Evolutionary conservation across 2,888 invertebrate genomes (phyloP).

Genomic region (Antheraea assamensis): DNA sequence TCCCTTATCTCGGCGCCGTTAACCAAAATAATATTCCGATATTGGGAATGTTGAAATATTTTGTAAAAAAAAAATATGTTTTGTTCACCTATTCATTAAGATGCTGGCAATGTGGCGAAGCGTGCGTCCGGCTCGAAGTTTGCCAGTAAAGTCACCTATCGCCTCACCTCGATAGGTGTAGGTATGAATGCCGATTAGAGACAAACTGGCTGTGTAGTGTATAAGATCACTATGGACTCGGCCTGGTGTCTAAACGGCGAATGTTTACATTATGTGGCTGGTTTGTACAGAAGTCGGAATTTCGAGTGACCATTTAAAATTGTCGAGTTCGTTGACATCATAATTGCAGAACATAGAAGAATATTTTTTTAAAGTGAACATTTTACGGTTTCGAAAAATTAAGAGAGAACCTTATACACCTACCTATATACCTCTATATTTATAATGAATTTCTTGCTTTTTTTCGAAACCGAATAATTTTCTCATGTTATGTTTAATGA

Average conservation of each 20-base stretch:
- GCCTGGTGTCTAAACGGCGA: conserved; percentile 59
- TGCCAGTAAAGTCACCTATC: conserved; percentile 63
- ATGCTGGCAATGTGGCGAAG: conserved; percentile 44
- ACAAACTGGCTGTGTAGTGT: conserved; percentile 40
- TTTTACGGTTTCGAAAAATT: not conserved
- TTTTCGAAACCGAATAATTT: not conserved
- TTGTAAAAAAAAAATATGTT: conserved; percentile 8
- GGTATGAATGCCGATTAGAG: conserved; percentile 27
- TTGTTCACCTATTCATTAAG: conserved; percentile 48
- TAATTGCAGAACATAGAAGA: conserved; percentile 3
- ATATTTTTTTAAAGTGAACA: not conserved
- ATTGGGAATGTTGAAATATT: conserved; percentile 27
- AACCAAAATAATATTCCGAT: conserved; percentile 16
- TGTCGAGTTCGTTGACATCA: conserved; percentile 26
- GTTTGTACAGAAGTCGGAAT: conserved; percentile 32
- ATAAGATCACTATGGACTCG: conserved; percentile 55
- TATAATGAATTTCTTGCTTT: not conserved
- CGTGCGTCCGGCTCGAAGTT: conserved; percentile 69
- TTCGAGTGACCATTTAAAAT: conserved; percentile 26
- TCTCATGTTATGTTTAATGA: not conserved
- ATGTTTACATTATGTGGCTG: conserved; percentile 28
- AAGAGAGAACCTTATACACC: not conserved
- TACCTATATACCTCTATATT: not conserved
- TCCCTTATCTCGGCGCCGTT: conserved; percentile 8
- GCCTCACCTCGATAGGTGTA: conserved; percentile 50